Conservation (phyloP, 2,888 invertebrate species). For the Blera fallax region DNA sequence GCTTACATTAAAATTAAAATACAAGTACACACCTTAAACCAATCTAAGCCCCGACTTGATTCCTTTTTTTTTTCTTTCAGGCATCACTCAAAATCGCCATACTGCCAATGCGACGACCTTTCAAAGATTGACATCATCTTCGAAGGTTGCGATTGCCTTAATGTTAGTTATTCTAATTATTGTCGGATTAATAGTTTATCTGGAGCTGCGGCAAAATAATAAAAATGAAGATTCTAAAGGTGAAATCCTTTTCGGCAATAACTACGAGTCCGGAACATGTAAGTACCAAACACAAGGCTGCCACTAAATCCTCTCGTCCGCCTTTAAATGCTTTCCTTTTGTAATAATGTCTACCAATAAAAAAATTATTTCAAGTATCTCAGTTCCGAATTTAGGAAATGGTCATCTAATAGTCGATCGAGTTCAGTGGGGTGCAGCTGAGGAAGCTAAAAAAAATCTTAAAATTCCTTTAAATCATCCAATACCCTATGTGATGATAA, state of each 20-base stretch:
- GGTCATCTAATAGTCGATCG: constrained; percentile 81
- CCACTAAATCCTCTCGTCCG: not conserved
- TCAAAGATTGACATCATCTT: constrained; percentile 76
- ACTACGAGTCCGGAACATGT: constrained; percentile 80
- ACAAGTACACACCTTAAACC: too few species aligned
- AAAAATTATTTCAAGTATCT: constrained; percentile 75
- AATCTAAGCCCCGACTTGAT: too few species aligned
- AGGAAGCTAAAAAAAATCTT: constrained; percentile 74
- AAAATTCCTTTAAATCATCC: constrained; percentile 78
- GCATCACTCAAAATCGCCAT: constrained; percentile 75
- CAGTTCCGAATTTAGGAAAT: constrained; percentile 82
- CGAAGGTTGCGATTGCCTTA: constrained; percentile 76
- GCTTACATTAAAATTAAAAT: too few species aligned
- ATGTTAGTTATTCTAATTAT: constrained; percentile 76
- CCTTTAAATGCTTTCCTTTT: not conserved
- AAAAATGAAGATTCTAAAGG: constrained; percentile 52
- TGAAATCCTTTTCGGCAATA: constrained; percentile 79
- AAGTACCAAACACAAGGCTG: constrained; percentile 74
- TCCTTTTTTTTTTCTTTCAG: constrained; percentile 65
- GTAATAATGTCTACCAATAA: constrained; percentile 6
- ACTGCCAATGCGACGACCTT: constrained; percentile 70
- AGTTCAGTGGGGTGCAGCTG: constrained; percentile 80
- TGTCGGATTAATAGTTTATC: constrained; percentile 76
- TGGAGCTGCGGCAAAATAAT: constrained; percentile 74
- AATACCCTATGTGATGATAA: constrained; percentile 82